A percentile compares a stretch with the other conserved stretches of the same genome.
These are phyloP conservation scores for Hydrolagus colliei DNA, from an alignment of 2,797 vertebrate species.

Conservation along the genomic window DNA sequence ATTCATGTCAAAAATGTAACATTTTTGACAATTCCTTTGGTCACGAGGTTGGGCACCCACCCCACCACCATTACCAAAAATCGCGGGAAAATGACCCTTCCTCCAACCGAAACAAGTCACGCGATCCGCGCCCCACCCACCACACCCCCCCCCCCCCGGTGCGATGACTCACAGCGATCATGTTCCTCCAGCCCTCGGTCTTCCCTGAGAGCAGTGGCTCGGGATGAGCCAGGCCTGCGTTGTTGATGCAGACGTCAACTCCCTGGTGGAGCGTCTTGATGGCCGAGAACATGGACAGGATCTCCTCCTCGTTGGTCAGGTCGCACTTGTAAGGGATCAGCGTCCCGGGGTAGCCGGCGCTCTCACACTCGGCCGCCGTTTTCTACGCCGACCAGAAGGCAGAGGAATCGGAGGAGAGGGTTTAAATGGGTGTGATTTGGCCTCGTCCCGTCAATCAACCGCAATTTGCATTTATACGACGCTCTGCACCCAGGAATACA, in stretches of 20 bases:
- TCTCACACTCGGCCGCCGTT: slow-evolving; percentile 87
- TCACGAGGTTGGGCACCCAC: no score
- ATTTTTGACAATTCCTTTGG: no score
- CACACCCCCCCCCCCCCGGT: no score
- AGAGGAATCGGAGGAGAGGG: not conserved
- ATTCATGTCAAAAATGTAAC: no score
- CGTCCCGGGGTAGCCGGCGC: slow-evolving; percentile 78
- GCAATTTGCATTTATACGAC: no score
- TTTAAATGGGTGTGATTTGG: not conserved
- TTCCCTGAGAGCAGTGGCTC: slow-evolving; percentile 80
- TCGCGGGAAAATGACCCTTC: no score
- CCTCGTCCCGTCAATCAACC: no score
- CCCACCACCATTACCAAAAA: no score
- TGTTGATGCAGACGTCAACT: slow-evolving; percentile 93
- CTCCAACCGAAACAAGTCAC: no score
- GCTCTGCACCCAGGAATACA: no score
- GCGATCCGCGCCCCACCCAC: no score
- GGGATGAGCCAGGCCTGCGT: slow-evolving; percentile 77
- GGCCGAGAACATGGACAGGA: slow-evolving; percentile 93
- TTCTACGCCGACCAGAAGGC: slow-evolving; percentile 58
- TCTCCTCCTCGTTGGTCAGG: slow-evolving; percentile 87
- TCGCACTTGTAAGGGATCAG: slow-evolving; percentile 91
- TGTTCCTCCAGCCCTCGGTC: slow-evolving; percentile 84
- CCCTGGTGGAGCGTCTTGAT: slow-evolving; percentile 81
- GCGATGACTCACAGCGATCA: slow-evolving; percentile 76